Evolutionary conservation across 2,888 invertebrate genomes (phyloP), one percentile per base, ranked within the genome.

Genomic region (Campopleginae sp.): DNA sequence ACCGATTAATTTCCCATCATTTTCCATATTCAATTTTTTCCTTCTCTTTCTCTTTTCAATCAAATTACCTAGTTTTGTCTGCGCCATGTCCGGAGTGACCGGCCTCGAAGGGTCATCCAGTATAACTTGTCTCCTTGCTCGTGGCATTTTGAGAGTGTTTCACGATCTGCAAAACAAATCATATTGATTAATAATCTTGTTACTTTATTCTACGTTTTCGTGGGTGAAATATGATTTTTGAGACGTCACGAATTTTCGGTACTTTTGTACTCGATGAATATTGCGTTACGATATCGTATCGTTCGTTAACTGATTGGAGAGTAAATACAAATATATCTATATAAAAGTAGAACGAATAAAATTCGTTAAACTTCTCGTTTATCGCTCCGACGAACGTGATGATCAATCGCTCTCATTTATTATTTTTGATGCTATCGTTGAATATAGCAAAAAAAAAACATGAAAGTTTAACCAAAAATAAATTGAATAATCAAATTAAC

Each of bases 61-160:
- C 27, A 75, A 44, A 70, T 89, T 90, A 94, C 94, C 89, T 87
- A 93, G 89, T 91, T 94, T 94, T 66, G 92, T 92, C 70, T 93
- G 93, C 79, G 90, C 90, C 92, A 93, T 93, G 87, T 94, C 94
- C 84, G 94, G 94, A 87, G 93, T 94, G 81, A 94, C 93, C 81
- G 93, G 93, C 89, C 93, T 92, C 84, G 92, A 89, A 82, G 93
- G 93, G 89, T 93, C 93, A 88, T 93, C 93, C 89, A 94, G 90
- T 88, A 93, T 91, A 86, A 93, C 92, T 91, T 93, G 93, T 90
- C 93, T 93, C 88, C 92, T 93, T 88, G 92, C 92, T 89, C 93
- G 93, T 89, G 93, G 93, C 93, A 94, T 94, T 84, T 87, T 91
- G 83, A 83, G 80, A 76, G 77, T 79, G 71, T 75, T 82, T 86